A percentile compares a stretch with the other conserved stretches of the same genome.
phyloP scores from a whole-genome alignment of 1,140 invertebrate genomes.

The Scylla paramamosain region DNA sequence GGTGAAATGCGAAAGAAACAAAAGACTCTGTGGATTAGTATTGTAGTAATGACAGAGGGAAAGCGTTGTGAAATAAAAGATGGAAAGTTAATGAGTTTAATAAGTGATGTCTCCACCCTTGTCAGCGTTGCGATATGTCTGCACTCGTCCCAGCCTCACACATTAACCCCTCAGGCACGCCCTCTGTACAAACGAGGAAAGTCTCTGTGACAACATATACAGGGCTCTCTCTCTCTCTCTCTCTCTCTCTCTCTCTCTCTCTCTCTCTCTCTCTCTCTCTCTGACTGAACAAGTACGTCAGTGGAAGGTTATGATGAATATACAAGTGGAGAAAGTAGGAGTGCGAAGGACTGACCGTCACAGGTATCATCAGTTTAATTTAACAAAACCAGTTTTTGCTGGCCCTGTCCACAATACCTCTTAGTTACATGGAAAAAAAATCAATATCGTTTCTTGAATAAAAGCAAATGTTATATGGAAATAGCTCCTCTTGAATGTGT shows the following conservation, averaged over 20 bases:
- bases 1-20: neutral
- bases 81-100: neutral
- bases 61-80: neutral
- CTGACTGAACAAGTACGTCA: no score
- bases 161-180: neutral
- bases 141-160: neutral
- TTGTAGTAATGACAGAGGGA: neutral
- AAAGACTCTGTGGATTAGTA: neutral
- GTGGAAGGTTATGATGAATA: no score
- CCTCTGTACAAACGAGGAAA: neutral
- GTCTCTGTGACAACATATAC: neutral
- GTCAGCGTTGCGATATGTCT: neutral
- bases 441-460: no score
- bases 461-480: no score
- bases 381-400: no score
- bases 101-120: neutral
- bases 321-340: no score
- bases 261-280: slow-evolving; percentile 44
- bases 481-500: no score
- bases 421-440: no score
- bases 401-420: no score
- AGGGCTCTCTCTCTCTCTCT: neutral
- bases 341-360: no score
- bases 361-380: no score
- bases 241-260: slow-evolving; percentile 37